Evolutionary conservation across 2,113 vertebrate species (phyloP).

Genomic region (Brachyhypopomus gauderio): DNA sequence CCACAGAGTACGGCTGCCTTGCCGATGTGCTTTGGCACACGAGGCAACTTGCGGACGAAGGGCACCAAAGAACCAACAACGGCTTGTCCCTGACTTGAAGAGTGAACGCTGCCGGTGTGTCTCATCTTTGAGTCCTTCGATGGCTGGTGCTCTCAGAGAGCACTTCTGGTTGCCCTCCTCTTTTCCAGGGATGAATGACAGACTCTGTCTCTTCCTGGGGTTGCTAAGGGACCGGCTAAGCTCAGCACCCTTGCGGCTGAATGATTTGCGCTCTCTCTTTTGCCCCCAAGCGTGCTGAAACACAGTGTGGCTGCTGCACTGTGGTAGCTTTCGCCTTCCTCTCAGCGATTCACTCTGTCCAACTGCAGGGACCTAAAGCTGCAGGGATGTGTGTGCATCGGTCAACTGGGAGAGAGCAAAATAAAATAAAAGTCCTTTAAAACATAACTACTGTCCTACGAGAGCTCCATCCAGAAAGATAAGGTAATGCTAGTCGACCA

Average conservation of each 20-base stretch:
- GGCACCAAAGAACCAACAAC: background rate
- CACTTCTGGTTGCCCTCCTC: too few species aligned
- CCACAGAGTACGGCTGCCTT: too few species aligned
- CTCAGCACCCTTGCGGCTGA: background rate
- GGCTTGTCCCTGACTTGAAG: background rate
- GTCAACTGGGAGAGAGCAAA: background rate
- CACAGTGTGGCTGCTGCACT: background rate
- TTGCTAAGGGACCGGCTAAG: conserved; percentile 6
- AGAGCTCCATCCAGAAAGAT: too few species aligned
- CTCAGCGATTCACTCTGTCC: background rate
- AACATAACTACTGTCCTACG: too few species aligned
- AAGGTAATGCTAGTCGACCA: too few species aligned
- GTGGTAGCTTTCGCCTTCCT: background rate
- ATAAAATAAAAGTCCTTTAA: background rate
- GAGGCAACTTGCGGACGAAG: background rate
- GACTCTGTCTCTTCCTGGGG: background rate
- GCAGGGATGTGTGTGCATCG: too few species aligned
- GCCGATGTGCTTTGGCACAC: background rate
- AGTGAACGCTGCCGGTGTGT: too few species aligned
- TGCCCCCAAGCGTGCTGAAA: background rate
- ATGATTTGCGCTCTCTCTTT: background rate
- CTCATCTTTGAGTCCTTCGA: background rate
- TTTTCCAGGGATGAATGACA: background rate
- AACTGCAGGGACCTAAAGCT: background rate
- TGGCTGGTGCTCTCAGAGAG: background rate